Evolutionary conservation across 2,888 invertebrate species (phyloP).

Genomic region (Melanostoma mellinum): DNA sequence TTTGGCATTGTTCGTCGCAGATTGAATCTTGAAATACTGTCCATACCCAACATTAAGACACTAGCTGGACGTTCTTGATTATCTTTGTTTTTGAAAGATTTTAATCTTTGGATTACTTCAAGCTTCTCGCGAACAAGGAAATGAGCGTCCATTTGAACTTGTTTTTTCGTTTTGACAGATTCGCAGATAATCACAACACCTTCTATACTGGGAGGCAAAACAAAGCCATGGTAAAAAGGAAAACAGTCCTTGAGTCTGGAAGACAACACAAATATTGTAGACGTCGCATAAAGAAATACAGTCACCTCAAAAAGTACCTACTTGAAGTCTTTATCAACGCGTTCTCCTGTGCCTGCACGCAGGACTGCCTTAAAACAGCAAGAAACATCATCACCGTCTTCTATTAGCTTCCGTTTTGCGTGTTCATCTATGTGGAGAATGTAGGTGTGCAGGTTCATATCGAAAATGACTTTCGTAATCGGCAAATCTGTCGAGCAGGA

Average conservation of each 20-base stretch:
- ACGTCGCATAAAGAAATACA: constrained; percentile 8
- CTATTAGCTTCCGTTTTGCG: constrained; percentile 34
- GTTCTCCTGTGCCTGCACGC: constrained; percentile 61
- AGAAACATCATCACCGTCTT: constrained; percentile 42
- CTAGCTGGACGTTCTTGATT: constrained; percentile 78
- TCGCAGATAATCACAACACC: constrained; percentile 77
- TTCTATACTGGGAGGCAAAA: constrained; percentile 75
- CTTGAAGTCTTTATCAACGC: constrained; percentile 53
- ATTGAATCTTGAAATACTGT: constrained; percentile 91
- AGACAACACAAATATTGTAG: neutral
- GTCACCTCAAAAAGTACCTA: neutral
- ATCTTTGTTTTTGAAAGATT: neutral
- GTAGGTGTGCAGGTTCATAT: constrained; percentile 73
- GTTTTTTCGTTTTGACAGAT: constrained; percentile 78
- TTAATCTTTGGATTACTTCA: neutral
- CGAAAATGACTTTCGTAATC: constrained; percentile 76
- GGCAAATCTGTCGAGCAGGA: constrained; percentile 81
- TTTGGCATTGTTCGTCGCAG: constrained; percentile 88
- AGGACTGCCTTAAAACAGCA: constrained; percentile 74
- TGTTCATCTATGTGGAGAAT: constrained; percentile 75
- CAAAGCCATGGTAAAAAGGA: constrained; percentile 74
- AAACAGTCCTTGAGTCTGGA: constrained; percentile 66
- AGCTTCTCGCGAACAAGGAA: constrained; percentile 83
- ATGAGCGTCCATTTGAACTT: constrained; percentile 82
- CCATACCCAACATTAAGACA: constrained; percentile 91